A percentile compares a stretch with the other conserved stretches of the same genome.
Conservation (phyloP, 2,113 vertebrate species). For the Eidolon helvum region DNA sequence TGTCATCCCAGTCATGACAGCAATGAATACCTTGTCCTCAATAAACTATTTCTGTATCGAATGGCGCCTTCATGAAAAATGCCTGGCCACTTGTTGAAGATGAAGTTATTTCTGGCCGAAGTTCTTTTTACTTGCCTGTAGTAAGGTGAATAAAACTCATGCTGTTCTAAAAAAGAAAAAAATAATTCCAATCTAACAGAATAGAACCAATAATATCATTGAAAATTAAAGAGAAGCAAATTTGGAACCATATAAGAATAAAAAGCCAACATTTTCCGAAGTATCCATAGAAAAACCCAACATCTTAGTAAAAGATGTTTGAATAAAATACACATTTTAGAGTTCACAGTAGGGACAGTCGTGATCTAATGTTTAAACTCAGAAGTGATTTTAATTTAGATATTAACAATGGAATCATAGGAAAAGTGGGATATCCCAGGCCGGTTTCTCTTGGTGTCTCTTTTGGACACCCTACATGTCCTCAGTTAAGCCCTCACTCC, state of each 20-base stretch:
- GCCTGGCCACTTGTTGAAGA: not conserved
- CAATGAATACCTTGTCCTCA: not conserved
- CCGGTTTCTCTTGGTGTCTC: not conserved
- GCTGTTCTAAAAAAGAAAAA: not conserved
- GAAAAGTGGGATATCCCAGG: not conserved
- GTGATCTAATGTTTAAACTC: not conserved
- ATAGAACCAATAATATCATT: not conserved
- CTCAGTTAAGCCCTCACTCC: not conserved
- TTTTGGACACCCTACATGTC: not conserved
- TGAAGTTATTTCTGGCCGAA: not conserved
- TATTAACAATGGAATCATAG: not conserved
- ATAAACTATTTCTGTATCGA: not conserved
- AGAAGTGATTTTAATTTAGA: not conserved
- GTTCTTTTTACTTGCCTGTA: not conserved
- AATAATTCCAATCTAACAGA: not conserved
- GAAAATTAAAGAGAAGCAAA: not conserved
- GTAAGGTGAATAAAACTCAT: constrained; percentile 1
- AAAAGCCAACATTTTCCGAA: not conserved
- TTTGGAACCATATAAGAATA: not conserved
- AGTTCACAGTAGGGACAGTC: not conserved
- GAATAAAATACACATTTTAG: not conserved
- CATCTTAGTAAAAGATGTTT: not conserved
- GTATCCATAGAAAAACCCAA: not conserved
- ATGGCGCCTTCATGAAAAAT: not conserved
- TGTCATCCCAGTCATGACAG: not conserved